phyloP scores from a whole-genome alignment of 2,888 invertebrate genomes.

The Anthoptus insignis region DNA sequence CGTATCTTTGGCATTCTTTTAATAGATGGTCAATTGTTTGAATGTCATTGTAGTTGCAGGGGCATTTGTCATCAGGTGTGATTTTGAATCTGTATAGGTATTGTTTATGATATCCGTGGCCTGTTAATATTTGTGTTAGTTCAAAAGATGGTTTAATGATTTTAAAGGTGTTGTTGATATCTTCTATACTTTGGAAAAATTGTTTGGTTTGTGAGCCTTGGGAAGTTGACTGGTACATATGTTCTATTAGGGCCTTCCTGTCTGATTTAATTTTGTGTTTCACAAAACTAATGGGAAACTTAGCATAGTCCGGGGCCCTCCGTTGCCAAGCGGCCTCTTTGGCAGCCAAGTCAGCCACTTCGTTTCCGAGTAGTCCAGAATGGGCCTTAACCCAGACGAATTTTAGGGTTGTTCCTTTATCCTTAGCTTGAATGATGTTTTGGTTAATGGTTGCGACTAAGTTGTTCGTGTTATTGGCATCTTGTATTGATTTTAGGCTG shows the following conservation, averaged over 20 bases:
- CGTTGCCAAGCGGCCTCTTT: not conserved
- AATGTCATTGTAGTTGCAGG: not conserved
- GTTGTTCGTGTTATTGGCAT: not conserved
- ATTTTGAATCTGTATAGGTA: not conserved
- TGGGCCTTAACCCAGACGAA: not conserved
- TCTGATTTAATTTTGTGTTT: not conserved
- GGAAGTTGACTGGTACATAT: not conserved
- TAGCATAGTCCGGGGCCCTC: not conserved
- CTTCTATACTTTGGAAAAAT: not conserved
- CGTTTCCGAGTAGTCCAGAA: not conserved
- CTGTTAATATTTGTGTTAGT: not conserved
- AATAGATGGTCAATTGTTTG: not conserved
- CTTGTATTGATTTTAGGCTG: not conserved
- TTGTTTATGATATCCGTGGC: not conserved
- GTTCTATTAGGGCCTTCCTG: not conserved
- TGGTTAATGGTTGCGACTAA: not conserved
- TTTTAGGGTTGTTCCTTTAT: not conserved
- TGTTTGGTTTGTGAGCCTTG: not conserved
- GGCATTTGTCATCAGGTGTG: not conserved
- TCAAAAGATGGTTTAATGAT: not conserved
- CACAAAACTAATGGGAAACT: not conserved
- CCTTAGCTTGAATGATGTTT: not conserved
- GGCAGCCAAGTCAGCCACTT: not conserved
- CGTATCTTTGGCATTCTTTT: not conserved
- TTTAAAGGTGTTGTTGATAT: not conserved